Conservation (phyloP, 1,140 invertebrate species). For the Sarcophaga bullata region DNA sequence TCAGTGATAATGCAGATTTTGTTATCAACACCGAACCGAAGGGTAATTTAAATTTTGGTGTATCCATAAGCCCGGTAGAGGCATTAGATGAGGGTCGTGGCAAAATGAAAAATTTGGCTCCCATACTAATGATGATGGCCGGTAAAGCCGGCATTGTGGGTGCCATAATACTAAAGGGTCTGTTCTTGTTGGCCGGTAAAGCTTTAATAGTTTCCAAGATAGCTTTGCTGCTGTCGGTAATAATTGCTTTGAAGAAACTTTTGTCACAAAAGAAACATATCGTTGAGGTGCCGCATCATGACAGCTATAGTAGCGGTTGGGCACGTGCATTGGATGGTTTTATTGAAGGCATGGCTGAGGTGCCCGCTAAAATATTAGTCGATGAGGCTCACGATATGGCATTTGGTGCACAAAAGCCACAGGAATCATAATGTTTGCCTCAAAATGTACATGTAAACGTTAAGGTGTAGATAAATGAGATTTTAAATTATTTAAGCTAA, state of each 20-base stretch:
- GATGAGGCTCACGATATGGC: conserved; percentile 72
- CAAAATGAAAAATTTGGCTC: conserved; percentile 79
- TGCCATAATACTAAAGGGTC: conserved; percentile 80
- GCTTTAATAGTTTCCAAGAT: conserved; percentile 84
- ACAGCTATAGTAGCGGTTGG: conserved; percentile 72
- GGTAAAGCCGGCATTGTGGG: conserved; percentile 83
- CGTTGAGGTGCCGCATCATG: conserved; percentile 75
- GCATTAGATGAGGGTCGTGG: conserved; percentile 71
- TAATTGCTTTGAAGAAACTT: conserved; percentile 84
- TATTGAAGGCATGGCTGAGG: conserved; percentile 61
- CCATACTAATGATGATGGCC: conserved; percentile 78
- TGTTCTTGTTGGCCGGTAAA: conserved; percentile 84
- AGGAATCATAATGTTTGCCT: conserved; percentile 41
- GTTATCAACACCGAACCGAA: conserved; percentile 77
- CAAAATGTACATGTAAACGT: neutral
- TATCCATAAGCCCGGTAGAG: conserved; percentile 75
- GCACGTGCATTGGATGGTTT: conserved; percentile 70
- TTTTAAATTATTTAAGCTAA: no score
- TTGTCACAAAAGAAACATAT: conserved; percentile 80
- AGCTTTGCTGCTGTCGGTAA: conserved; percentile 78
- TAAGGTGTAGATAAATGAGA: no score
- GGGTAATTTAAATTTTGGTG: conserved; percentile 76
- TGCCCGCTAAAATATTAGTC: conserved; percentile 59
- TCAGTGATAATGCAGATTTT: conserved; percentile 80
- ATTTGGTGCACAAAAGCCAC: conserved; percentile 71